These are phyloP conservation scores for Hypercompe scribonia DNA, from an alignment of 2,888 invertebrate species.

Conservation along the genomic window DNA sequence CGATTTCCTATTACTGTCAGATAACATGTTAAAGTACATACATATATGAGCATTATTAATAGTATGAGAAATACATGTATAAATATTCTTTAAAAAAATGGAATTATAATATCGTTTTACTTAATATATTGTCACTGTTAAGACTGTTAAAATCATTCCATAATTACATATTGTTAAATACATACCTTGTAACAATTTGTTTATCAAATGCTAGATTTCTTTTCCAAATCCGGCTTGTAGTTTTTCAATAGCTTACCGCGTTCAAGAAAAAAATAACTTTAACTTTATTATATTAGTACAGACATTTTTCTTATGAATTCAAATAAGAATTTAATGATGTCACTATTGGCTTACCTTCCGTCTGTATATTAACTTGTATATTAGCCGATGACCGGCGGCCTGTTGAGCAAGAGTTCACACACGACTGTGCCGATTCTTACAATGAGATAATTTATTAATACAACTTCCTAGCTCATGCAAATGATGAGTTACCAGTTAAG, in stretches of 20 bases:
- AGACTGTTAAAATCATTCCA: not conserved
- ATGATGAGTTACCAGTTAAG: constrained; percentile 33
- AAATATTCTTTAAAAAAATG: not conserved
- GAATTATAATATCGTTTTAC: not conserved
- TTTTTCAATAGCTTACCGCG: not conserved
- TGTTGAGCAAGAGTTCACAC: constrained; percentile 81
- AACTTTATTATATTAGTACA: not conserved
- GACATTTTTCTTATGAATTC: not conserved
- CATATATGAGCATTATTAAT: not conserved
- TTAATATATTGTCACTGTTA: not conserved
- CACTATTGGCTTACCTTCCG: constrained; percentile 51
- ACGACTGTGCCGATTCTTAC: constrained; percentile 79
- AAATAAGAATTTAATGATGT: constrained; percentile 8
- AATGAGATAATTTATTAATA: constrained; percentile 82
- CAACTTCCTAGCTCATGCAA: constrained; percentile 60
- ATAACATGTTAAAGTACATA: not conserved
- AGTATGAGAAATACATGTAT: not conserved
- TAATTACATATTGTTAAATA: not conserved
- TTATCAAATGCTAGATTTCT: not conserved
- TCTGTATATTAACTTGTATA: constrained; percentile 29
- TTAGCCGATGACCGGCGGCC: constrained; percentile 62
- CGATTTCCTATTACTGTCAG: no score
- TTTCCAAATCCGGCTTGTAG: not conserved
- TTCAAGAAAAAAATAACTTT: not conserved
- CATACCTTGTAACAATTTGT: not conserved